phyloP scores from a whole-genome alignment of 2,888 invertebrate species.

The Penaeus monodon region DNA sequence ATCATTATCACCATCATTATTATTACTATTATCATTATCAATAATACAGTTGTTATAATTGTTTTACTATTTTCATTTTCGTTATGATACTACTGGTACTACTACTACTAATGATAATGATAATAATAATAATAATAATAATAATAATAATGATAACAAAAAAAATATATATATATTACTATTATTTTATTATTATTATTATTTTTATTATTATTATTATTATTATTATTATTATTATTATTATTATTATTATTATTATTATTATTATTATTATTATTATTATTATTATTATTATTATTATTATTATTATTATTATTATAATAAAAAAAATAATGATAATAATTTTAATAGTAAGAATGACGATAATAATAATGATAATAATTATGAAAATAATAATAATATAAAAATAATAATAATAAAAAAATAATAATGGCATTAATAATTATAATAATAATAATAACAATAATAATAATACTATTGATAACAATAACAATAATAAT shows the following conservation, averaged over 20 bases:
- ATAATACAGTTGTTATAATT: too few relatives aligned
- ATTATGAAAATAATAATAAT: neutral
- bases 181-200: neutral
- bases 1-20: too few relatives aligned
- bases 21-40: too few relatives aligned
- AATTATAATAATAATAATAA: slow-evolving; percentile 8
- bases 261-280: neutral
- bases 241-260: neutral
- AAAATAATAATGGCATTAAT: neutral
- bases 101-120: too few relatives aligned
- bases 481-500: neutral
- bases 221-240: neutral
- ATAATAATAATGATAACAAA: neutral
- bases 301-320: neutral
- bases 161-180: neutral
- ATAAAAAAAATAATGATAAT: slow-evolving; percentile 1
- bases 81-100: too few relatives aligned
- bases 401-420: neutral
- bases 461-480: neutral
- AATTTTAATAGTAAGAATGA: neutral
- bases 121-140: neutral
- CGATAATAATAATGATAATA: neutral
- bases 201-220: neutral
- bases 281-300: neutral
- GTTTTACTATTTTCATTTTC: too few relatives aligned